Percentiles rank a stretch among this genome's conserved stretches.
Conservation (phyloP, 2,888 invertebrate species). For the Cataglyphis rosenhaueri region DNA sequence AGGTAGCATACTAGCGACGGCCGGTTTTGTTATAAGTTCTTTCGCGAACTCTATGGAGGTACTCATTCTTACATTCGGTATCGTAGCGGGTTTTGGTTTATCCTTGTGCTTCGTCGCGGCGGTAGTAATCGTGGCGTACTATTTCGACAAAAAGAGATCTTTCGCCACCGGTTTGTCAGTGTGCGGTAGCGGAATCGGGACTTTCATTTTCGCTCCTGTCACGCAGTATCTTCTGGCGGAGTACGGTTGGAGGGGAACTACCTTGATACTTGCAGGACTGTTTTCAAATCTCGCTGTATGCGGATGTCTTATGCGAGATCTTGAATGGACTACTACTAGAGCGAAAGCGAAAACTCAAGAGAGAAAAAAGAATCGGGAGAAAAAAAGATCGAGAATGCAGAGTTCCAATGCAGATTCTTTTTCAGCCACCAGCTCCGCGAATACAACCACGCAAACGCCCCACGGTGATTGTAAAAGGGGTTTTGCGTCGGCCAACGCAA, state of each 20-base stretch:
- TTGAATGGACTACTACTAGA: conserved; percentile 89
- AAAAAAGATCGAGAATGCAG: conserved; percentile 87
- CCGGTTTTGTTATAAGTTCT: conserved; percentile 92
- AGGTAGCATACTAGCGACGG: conserved; percentile 91
- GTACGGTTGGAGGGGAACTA: conserved; percentile 94
- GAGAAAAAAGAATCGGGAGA: conserved; percentile 88
- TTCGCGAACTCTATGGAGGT: conserved; percentile 92
- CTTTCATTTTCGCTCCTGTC: conserved; percentile 94
- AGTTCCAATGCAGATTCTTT: conserved; percentile 91
- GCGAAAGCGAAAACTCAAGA: conserved; percentile 89
- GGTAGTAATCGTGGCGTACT: conserved; percentile 95
- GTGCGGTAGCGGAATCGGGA: conserved; percentile 95
- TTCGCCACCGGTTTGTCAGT: conserved; percentile 95
- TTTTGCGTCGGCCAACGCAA: conserved; percentile 84
- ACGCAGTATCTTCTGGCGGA: conserved; percentile 91
- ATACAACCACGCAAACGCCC: conserved; percentile 87
- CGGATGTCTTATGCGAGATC: conserved; percentile 93
- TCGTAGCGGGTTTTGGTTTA: conserved; percentile 93
- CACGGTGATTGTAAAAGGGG: conserved; percentile 78
- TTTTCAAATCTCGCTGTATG: conserved; percentile 94
- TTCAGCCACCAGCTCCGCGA: conserved; percentile 89
- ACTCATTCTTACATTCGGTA: conserved; percentile 93
- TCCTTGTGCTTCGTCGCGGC: conserved; percentile 96
- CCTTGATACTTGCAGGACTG: conserved; percentile 92
- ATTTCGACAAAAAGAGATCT: conserved; percentile 94